These are phyloP conservation scores for Strigamia transsilvanica DNA, from an alignment of 2,888 invertebrate species.

Conservation along the genomic window DNA sequence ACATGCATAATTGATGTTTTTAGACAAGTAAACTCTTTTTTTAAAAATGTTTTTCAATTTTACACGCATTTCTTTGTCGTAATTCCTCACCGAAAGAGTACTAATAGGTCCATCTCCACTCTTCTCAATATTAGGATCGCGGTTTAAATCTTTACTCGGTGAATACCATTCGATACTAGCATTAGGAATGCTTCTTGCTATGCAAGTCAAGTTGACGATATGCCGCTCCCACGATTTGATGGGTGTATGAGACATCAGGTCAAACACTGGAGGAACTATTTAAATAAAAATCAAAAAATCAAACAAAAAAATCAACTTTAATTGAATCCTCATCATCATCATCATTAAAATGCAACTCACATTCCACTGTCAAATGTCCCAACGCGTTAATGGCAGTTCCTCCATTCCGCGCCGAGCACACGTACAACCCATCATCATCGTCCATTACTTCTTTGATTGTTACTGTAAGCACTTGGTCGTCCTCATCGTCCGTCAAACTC, in stretches of 20 bases:
- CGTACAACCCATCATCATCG: slow-evolving; percentile 88
- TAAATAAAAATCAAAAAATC: no score
- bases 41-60: no score
- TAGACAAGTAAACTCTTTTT: no score
- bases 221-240: slow-evolving; percentile 82
- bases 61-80: no score
- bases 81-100: slow-evolving; percentile 66
- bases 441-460: slow-evolving; percentile 69
- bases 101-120: slow-evolving; percentile 77
- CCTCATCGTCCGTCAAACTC: slow-evolving; percentile 55
- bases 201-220: slow-evolving; percentile 83
- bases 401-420: slow-evolving; percentile 80
- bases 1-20: no score
- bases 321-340: not conserved
- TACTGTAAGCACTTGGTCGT: slow-evolving; percentile 66
- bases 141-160: slow-evolving; percentile 61
- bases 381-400: slow-evolving; percentile 58
- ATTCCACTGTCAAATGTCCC: slow-evolving; percentile 62
- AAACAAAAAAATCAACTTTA: slow-evolving; percentile 3
- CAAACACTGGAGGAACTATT: slow-evolving; percentile 73
- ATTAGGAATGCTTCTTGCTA: slow-evolving; percentile 85
- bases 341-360: slow-evolving; percentile 57
- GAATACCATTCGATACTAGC: slow-evolving; percentile 84
- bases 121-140: slow-evolving; percentile 69
- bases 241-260: slow-evolving; percentile 70